Conservation (phyloP, 2,888 invertebrate species). For the Macrosoma leucophasiata region DNA sequence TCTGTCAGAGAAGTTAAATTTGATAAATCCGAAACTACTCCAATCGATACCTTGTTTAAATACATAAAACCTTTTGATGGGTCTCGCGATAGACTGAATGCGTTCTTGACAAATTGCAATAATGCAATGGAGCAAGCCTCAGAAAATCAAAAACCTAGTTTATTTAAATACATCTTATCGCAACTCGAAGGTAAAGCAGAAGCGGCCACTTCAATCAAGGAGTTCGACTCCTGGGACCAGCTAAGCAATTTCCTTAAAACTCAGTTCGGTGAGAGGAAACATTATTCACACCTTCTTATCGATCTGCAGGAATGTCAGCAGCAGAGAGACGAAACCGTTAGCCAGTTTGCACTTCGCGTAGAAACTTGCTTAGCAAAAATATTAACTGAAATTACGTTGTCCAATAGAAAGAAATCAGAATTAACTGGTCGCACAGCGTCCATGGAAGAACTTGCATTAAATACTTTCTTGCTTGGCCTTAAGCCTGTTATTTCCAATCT, state of each 20-base stretch:
- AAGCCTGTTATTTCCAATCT: constrained; percentile 16
- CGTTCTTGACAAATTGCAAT: too few species aligned
- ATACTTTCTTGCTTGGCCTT: constrained; percentile 19
- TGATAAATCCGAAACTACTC: too few species aligned
- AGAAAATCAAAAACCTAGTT: neutral
- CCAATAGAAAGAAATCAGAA: constrained; percentile 18
- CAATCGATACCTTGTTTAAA: too few species aligned
- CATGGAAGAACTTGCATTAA: constrained; percentile 29
- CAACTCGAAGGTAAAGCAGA: constrained; percentile 1
- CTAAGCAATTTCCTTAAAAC: neutral
- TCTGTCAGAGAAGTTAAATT: too few species aligned
- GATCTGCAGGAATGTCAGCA: constrained; percentile 3
- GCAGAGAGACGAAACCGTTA: constrained; percentile 29
- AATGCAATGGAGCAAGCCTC: too few species aligned
- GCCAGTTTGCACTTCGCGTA: constrained; percentile 23
- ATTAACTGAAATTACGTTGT: constrained; percentile 26
- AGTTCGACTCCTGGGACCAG: too few species aligned
- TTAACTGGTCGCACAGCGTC: constrained; percentile 26
- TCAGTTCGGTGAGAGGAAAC: neutral
- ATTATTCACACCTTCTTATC: neutral
- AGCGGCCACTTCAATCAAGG: neutral
- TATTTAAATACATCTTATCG: neutral
- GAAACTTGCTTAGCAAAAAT: constrained; percentile 29
- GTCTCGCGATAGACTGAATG: too few species aligned
- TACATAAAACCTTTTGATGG: too few species aligned